phyloP scores from a whole-genome alignment of 1,140 invertebrate genomes.

The Bombus vancouverensis region DNA sequence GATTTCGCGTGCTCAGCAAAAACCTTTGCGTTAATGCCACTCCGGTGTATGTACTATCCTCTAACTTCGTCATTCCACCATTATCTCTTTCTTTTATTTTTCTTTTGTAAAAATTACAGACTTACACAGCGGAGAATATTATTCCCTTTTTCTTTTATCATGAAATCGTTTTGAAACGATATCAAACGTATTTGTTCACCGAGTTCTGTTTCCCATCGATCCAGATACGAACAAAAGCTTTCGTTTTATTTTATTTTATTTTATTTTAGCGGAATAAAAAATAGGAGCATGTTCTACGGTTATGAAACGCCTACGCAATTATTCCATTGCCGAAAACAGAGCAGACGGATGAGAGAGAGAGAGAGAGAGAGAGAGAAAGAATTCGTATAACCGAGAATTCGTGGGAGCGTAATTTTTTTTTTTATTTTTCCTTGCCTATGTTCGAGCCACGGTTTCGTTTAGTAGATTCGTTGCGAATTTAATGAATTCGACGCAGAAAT shows the following conservation, averaged over 20 bases:
- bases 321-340: conserved; percentile 11
- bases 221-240: neutral
- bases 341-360: neutral
- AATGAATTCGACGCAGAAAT: neutral
- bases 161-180: neutral
- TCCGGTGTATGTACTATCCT: neutral
- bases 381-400: conserved; percentile 9
- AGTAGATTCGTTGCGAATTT: neutral
- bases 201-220: neutral
- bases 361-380: neutral
- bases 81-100: neutral
- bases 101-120: neutral
- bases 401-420: conserved; percentile 8
- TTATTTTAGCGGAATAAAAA: neutral
- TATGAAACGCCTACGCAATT: conserved; percentile 21
- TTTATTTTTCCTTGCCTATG: neutral
- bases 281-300: neutral
- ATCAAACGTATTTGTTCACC: neutral
- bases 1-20: conserved; percentile 14
- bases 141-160: neutral
- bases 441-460: neutral
- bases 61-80: neutral
- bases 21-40: neutral
- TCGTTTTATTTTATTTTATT: conserved; percentile 3
- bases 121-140: neutral